Evolutionary conservation across 2,888 invertebrate species (phyloP).

Genomic region (Scaptomyza flava): DNA sequence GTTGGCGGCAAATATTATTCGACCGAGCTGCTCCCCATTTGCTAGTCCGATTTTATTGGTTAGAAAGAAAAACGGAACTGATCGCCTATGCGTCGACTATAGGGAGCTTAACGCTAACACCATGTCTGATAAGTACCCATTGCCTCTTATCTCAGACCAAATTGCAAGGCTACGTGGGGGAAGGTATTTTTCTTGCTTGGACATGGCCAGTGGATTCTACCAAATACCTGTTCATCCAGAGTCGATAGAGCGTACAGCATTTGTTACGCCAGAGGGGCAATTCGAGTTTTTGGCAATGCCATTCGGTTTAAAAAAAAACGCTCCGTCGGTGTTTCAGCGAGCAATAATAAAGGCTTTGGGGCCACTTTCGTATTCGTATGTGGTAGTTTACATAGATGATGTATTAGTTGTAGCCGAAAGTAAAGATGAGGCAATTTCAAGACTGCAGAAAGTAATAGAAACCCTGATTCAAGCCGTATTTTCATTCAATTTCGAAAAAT

Average conservation of each 20-base stretch:
- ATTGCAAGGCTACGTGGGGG: too few relatives aligned
- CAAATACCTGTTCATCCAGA: too few relatives aligned
- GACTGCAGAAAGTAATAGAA: background rate
- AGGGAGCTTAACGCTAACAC: too few relatives aligned
- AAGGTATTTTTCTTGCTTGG: too few relatives aligned
- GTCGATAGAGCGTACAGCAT: too few relatives aligned
- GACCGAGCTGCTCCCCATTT: too few relatives aligned
- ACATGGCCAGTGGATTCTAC: too few relatives aligned
- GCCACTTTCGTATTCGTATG: background rate
- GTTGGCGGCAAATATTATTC: too few relatives aligned
- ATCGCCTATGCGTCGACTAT: background rate
- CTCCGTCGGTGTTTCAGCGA: slow-evolving; percentile 1
- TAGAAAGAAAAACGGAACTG: background rate
- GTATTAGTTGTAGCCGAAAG: background rate
- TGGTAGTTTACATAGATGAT: background rate
- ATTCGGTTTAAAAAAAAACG: background rate
- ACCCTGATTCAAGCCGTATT: background rate
- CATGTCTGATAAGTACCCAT: too few relatives aligned
- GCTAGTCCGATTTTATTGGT: background rate
- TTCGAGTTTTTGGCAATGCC: too few relatives aligned
- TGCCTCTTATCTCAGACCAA: background rate
- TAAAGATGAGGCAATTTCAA: background rate
- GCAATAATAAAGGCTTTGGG: too few relatives aligned
- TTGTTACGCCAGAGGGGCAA: too few relatives aligned
- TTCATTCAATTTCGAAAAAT: slow-evolving; percentile 8